Evolutionary conservation across 2,888 invertebrate species (phyloP).

Genomic region (Penaeus monodon): DNA sequence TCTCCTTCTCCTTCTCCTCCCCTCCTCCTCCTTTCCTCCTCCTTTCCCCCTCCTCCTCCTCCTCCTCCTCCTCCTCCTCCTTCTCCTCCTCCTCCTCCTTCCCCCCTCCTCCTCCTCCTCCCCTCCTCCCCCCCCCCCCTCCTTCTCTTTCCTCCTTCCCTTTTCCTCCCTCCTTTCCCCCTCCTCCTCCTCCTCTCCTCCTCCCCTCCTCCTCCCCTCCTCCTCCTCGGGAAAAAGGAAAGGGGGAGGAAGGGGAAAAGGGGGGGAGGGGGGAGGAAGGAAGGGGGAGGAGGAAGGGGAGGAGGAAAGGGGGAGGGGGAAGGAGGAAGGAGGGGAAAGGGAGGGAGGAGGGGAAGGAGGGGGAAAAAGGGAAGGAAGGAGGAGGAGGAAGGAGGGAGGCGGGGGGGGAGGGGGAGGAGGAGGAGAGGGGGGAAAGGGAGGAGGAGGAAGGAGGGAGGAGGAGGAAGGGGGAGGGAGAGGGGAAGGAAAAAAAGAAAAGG

Average conservation of each 20-base stretch:
- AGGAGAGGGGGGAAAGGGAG: not conserved
- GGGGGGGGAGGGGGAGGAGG: not conserved
- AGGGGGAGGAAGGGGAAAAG: no score
- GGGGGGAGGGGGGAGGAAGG: no score
- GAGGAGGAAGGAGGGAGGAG: no score
- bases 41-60: not conserved
- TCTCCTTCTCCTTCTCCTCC: no score
- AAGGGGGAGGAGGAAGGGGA: not conserved
- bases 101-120: conserved; percentile 2
- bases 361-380: no score
- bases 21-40: not conserved
- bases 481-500: not conserved
- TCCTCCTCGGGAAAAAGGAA: no score
- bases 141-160: not conserved
- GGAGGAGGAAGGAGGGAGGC: not conserved
- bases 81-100: not conserved
- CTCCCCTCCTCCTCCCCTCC: not conserved
- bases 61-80: not conserved
- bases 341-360: not conserved
- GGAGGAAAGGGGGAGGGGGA: not conserved
- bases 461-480: not conserved
- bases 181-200: not conserved
- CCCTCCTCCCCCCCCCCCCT: not conserved
- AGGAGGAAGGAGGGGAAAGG: not conserved
- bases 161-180: not conserved